Conservation (phyloP, 2,113 vertebrate genomes). For the Daubentonia madagascariensis region DNA sequence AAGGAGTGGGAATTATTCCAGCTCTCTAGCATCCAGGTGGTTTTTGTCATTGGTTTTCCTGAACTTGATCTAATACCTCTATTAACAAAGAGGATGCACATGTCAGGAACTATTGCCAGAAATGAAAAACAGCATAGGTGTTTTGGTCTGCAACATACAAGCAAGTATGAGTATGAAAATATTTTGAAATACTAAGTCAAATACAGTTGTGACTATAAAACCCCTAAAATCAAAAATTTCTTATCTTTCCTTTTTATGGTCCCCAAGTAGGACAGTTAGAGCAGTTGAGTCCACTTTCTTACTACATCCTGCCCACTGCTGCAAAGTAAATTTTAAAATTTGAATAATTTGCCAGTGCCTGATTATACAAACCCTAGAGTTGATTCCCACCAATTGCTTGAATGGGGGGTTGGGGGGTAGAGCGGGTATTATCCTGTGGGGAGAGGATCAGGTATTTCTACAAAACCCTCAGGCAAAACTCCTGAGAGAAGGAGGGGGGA, state of each 20-base stretch:
- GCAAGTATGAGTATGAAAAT: not conserved
- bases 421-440: not conserved
- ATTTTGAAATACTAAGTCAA: conserved; percentile 6
- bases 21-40: not conserved
- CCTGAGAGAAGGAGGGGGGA: not conserved
- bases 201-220: not conserved
- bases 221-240: not conserved
- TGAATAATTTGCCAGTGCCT: not conserved
- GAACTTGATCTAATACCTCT: not conserved
- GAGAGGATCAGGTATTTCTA: not conserved
- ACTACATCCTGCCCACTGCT: not conserved
- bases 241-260: not conserved
- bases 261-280: not conserved
- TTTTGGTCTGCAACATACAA: not conserved
- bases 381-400: not conserved
- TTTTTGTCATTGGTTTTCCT: not conserved
- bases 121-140: not conserved
- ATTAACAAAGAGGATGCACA: not conserved
- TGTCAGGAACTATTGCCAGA: not conserved
- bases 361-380: not conserved
- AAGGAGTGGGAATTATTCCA: not conserved
- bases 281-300: not conserved
- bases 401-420: not conserved
- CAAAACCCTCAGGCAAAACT: not conserved
- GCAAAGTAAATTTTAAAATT: not conserved